Evolutionary conservation across 2,113 vertebrate species (phyloP), one percentile per base, ranked within the genome.

Genomic region (Bubo blakistoni): DNA sequence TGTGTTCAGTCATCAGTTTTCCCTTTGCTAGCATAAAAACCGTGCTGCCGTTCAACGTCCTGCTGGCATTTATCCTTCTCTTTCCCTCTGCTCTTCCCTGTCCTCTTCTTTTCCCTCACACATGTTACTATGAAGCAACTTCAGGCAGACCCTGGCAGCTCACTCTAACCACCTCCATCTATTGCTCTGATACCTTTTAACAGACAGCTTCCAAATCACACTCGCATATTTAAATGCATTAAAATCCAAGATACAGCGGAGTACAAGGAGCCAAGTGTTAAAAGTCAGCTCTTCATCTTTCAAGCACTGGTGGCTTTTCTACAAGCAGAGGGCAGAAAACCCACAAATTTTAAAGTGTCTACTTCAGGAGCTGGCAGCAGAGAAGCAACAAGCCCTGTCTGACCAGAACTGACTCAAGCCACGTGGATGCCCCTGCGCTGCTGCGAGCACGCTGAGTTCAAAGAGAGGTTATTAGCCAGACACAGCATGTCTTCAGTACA

Each of bases 21-120:
- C 19, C 24, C 34, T 91, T 49, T 55, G 13, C 63, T 86, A 59
- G 19, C 16, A 1, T 34, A 36, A 66, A 26, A 5, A 22, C 24
- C 18, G 16, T 34, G 63, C 52, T 61, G 46, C 21, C 36, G 72
- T 16, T 55, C n/a, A 51, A 25, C 1, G 3, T 6, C 63, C n/a
- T n/a, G 34, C 30, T 77, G 52, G 11, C 63, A 52, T 21, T 36
- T 20, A 19, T 7, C 18, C 34, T 70, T 69, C 49, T 47, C 22
- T 42, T 51, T 10, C 6, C 4, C 16, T 4, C 6, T 3, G 1
- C 13, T 8, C 51, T 26, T 27, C 26, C n/a, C 13, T 2, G 1
- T 7, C 20, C 24, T 42, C 49, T 30, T 59, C 19, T 51, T 51
- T 72, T 67, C 36, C 19, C 32, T 65, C 16, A 6, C 17, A 58